Conservation (phyloP, 1,140 invertebrate species). For the Oreohelix idahoensis region DNA sequence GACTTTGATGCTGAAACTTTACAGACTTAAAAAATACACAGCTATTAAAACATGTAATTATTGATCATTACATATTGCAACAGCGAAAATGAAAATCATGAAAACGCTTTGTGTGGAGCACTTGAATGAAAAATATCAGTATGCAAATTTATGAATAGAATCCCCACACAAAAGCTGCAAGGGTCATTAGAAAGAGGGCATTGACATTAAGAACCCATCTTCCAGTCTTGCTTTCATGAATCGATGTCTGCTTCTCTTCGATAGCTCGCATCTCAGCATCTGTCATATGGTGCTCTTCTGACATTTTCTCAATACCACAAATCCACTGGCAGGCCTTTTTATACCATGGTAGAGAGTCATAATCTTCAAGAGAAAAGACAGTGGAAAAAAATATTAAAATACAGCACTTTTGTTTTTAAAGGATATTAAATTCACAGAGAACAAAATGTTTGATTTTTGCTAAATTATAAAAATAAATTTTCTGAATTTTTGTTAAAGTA, state of each 20-base stretch:
- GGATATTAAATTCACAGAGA: no score
- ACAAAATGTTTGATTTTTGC: no score
- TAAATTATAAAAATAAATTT: no score
- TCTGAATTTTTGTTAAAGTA: no score
- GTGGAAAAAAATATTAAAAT: no score
- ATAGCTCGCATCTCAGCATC: slow-evolving; percentile 56
- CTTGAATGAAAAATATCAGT: neutral
- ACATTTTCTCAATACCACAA: slow-evolving; percentile 70
- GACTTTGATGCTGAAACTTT: no score
- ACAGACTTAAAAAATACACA: no score
- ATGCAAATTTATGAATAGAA: slow-evolving; percentile 66
- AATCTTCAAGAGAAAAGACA: slow-evolving; percentile 18
- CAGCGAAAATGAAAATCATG: no score
- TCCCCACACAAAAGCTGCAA: slow-evolving; percentile 70
- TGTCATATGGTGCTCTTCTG: slow-evolving; percentile 47
- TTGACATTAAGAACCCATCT: slow-evolving; percentile 62
- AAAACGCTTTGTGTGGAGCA: no score
- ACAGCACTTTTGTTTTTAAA: no score
- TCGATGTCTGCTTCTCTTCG: slow-evolving; percentile 62
- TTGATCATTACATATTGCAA: no score
- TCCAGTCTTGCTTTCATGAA: slow-evolving; percentile 57
- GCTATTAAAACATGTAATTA: no score
- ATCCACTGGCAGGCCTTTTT: slow-evolving; percentile 66
- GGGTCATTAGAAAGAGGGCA: slow-evolving; percentile 65
- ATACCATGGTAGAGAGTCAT: slow-evolving; percentile 61